Evolutionary conservation across 2,113 vertebrate species (phyloP), one percentile per base, ranked within the genome.

Genomic region (Istiophorus platypterus): DNA sequence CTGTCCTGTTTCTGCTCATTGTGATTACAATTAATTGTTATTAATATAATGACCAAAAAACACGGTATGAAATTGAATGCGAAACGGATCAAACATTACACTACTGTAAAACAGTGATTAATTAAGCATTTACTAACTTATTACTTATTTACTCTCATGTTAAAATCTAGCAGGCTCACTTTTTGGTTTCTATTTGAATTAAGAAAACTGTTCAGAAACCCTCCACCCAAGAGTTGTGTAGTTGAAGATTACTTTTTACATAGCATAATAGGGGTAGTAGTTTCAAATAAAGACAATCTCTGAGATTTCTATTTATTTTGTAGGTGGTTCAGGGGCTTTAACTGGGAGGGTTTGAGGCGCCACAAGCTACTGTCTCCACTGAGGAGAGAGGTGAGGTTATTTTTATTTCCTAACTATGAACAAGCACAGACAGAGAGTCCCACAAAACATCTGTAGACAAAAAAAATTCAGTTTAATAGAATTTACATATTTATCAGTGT

Each of bases 291-390:
- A 20, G 11, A 41, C 10, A 5, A 29, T 57, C 17, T 31, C 9
- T 47, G 54, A 42, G 2, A 47, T 37, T 24, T 54, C 24, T 24
- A 1, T 39, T 37, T 77, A 0, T 29, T 61, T 69, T 76, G 8
- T 41, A 96, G 95, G 75, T 96, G 95, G 95, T 96, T 96, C 84
- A 95, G 95, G 80, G 95, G 95, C 22, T 96, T 95, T 66, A 95
- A 96, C 90, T 96, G 95, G 95, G 94, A 95, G 22, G 95, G 95
- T 45, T 71, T 96, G 41, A 91, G 94, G 69, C 66, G 65, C n/a
- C 90, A 76, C 14, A 94, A 94, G 78, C 90, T 96, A 61, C 29
- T 9, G 8, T 96, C 95, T 51, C 91, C 95, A 15, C 88, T 96
- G n/a, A 94, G 65, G 66, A 94, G 94, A 91, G 94, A 96, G 95